phyloP scores from a whole-genome alignment of 37 sponge, comb jelly and placozoan species.

The Haliclona indistincta region DNA sequence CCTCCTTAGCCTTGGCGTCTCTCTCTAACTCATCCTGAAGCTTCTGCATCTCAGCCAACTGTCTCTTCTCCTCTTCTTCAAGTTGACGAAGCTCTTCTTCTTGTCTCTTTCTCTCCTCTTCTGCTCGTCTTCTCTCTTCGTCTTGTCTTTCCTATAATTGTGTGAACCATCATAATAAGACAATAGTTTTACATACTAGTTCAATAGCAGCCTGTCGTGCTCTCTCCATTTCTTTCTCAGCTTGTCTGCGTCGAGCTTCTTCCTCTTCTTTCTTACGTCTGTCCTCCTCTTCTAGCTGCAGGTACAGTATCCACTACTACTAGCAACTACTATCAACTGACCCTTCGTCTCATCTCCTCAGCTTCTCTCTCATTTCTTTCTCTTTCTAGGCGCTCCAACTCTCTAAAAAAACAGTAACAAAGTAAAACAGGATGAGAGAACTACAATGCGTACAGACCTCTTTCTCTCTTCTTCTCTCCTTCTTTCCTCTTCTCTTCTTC shows the following conservation, averaged over 20 bases:
- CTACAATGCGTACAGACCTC: conserved; percentile 3
- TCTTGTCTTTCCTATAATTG: background rate
- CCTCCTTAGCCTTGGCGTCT: conserved; percentile 51
- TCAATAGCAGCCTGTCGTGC: background rate
- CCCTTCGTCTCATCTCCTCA: conserved; percentile 81
- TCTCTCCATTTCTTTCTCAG: background rate
- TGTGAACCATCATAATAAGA: background rate
- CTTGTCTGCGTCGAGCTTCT: background rate
- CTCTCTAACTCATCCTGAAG: conserved; percentile 41
- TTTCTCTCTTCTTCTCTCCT: conserved; percentile 55
- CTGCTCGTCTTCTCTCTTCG: background rate
- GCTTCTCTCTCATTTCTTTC: conserved; percentile 84
- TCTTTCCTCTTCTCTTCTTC: conserved; percentile 85
- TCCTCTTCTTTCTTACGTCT: conserved; percentile 59
- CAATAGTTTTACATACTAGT: background rate
- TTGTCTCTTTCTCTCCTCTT: conserved; percentile 18
- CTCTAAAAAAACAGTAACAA: conserved; percentile 34
- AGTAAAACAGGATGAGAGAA: background rate
- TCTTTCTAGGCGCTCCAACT: conserved; percentile 84
- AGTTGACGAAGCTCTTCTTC: conserved; percentile 42
- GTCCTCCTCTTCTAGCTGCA: conserved; percentile 76
- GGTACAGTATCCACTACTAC: background rate
- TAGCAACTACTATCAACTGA: background rate
- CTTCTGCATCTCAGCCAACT: conserved; percentile 1
- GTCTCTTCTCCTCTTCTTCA: conserved; percentile 29